Evolutionary conservation across 2,888 invertebrate genomes (phyloP), one percentile per base, ranked within the genome.

Genomic region (Lithophane leautieri): DNA sequence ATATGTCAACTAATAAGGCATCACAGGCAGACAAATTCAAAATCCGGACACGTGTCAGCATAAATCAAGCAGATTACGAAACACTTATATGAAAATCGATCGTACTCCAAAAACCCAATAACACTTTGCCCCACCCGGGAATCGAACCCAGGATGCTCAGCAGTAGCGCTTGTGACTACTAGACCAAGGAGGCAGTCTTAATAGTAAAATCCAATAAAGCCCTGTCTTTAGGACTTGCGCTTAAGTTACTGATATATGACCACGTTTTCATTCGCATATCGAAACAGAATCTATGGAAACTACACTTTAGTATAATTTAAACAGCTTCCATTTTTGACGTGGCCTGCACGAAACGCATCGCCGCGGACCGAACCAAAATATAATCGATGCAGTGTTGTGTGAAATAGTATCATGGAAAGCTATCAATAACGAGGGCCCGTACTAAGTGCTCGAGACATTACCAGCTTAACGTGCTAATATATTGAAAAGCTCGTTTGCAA

Each of bases 371-470:
- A 56, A 62, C 77, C 56, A 71, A 60, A 88, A 81, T 89, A 86
- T 87, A 83, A 88, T 89, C 86, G 88, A 87, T 81, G 86, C 88
- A 79, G 78, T 82, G 88, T 87, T 83, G 85, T 87, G 87, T 83
- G 86, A 88, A 88, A 89, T 86, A 87, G 74, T 89, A 88, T 90
- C 88, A 83, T 81, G 85, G 82, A 78, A 79, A 82, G 88, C 89
- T 90, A 91, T 92, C 91, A 92, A 90, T 92, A 92, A 87, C 88
- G 86, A 79, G 83, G 85, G 84, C 83, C 88, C 88, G 89, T 89
- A 89, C 91, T 93, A 92, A 93, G 93, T 92, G 92, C 89, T 89
- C 86, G 81, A 89, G 90, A 93, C 92, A 91, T 92, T 92, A 93
- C 89, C 90, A 91, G 92, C 92, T 93, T 91, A 89, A 90, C 89